These are phyloP conservation scores for Amazona guildingii DNA, from an alignment of 2,113 vertebrate species.

Conservation along the genomic window DNA sequence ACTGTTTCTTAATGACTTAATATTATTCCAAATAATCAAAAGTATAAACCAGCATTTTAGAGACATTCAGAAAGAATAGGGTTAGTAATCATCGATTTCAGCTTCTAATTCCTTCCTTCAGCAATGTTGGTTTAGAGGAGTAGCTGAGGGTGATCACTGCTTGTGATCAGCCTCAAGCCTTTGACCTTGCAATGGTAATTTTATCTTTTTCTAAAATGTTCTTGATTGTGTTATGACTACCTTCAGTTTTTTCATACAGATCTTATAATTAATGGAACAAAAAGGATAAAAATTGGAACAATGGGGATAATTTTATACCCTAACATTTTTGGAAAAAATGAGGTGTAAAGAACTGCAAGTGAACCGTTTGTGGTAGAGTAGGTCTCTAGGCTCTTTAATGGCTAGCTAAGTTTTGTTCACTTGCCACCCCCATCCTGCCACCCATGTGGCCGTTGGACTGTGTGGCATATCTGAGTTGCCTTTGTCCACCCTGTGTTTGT, in stretches of 20 bases:
- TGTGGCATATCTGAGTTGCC: background rate
- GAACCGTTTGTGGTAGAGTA: background rate
- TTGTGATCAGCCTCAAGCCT: background rate
- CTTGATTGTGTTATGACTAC: background rate
- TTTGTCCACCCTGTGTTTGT: background rate
- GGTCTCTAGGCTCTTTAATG: background rate
- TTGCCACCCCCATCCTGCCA: background rate
- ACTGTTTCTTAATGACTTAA: background rate
- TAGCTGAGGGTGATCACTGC: background rate
- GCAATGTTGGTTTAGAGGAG: background rate
- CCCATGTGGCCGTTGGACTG: rapidly evolving
- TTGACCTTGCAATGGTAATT: background rate
- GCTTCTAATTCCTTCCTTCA: background rate
- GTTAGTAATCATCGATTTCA: background rate
- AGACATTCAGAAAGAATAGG: background rate
- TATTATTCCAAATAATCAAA: background rate
- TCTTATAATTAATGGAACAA: background rate
- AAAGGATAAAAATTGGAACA: background rate
- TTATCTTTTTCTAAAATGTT: background rate
- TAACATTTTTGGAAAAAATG: background rate
- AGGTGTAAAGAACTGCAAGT: background rate
- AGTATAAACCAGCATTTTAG: background rate
- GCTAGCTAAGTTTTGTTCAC: background rate
- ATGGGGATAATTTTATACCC: background rate
- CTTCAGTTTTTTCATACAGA: background rate